phyloP scores from a whole-genome alignment of 2,888 invertebrate genomes.

The Eudemis profundana region DNA sequence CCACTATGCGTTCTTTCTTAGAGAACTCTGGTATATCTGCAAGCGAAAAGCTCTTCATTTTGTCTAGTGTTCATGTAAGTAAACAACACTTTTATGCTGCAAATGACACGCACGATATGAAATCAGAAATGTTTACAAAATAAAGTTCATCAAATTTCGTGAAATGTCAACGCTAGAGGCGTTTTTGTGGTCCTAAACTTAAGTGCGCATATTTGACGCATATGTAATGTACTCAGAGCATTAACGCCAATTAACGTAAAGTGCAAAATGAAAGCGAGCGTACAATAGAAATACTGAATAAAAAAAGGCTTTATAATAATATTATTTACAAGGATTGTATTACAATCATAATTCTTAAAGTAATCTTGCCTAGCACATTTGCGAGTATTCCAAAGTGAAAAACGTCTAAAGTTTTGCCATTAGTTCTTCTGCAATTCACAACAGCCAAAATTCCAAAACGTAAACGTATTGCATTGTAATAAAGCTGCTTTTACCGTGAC shows the following conservation, averaged over 20 bases:
- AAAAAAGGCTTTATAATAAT: too few species aligned
- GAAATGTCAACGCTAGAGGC: neutral
- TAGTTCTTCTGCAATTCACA: neutral
- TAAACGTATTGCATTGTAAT: neutral
- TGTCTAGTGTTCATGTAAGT: slow-evolving; percentile 41
- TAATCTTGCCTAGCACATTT: too few species aligned
- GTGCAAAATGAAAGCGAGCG: too few species aligned
- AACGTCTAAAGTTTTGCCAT: neutral
- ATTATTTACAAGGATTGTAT: too few species aligned
- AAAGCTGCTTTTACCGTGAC: neutral
- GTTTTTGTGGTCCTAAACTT: neutral
- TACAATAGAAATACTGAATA: too few species aligned
- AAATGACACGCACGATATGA: too few species aligned
- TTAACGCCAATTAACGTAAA: too few species aligned
- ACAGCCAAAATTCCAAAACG: neutral
- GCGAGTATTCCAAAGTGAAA: too few species aligned
- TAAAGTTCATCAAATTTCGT: neutral
- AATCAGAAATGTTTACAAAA: slow-evolving; percentile 40
- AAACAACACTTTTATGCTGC: neutral
- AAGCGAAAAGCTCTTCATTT: slow-evolving; percentile 72
- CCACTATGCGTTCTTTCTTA: slow-evolving; percentile 85
- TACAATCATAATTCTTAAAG: too few species aligned
- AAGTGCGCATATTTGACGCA: neutral
- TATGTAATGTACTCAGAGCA: too few species aligned
- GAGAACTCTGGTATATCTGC: slow-evolving; percentile 78